These are phyloP conservation scores for Terrapene triunguis DNA, from an alignment of 2,113 vertebrate genomes.

Conservation along the genomic window DNA sequence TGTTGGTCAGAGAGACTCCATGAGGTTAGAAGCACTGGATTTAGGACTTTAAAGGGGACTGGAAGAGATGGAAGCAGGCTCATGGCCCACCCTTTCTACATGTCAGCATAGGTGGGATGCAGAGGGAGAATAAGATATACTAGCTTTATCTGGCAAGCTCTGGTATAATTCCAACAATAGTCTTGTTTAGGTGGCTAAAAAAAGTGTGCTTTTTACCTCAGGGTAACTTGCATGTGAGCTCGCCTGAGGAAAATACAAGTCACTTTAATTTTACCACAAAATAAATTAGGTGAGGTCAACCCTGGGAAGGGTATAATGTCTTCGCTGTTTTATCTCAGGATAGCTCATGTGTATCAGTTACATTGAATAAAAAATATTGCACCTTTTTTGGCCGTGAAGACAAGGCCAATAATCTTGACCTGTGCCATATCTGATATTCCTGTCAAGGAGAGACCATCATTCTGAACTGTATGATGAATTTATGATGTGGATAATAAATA, in stretches of 20 bases:
- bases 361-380: neutral
- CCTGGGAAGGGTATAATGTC: neutral
- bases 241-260: neutral
- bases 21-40: neutral
- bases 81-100: neutral
- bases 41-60: neutral
- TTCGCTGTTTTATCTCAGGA: neutral
- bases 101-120: neutral
- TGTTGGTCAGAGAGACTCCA: neutral
- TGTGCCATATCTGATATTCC: slow-evolving; percentile 19
- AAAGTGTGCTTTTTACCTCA: neutral
- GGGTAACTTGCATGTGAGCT: neutral
- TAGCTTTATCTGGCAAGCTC: slow-evolving; percentile 28
- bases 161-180: slow-evolving; percentile 25
- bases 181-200: neutral
- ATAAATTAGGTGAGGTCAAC: neutral
- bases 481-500: slow-evolving; percentile 37
- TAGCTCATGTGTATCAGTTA: neutral
- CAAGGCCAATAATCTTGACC: slow-evolving; percentile 6
- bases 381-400: neutral
- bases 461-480: neutral
- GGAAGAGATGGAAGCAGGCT: neutral
- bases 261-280: neutral
- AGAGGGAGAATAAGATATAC: neutral
- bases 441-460: slow-evolving; percentile 31